These are phyloP conservation scores for Distichodus sexfasciatus DNA, from an alignment of 2,797 vertebrate species.

Conservation along the genomic window DNA sequence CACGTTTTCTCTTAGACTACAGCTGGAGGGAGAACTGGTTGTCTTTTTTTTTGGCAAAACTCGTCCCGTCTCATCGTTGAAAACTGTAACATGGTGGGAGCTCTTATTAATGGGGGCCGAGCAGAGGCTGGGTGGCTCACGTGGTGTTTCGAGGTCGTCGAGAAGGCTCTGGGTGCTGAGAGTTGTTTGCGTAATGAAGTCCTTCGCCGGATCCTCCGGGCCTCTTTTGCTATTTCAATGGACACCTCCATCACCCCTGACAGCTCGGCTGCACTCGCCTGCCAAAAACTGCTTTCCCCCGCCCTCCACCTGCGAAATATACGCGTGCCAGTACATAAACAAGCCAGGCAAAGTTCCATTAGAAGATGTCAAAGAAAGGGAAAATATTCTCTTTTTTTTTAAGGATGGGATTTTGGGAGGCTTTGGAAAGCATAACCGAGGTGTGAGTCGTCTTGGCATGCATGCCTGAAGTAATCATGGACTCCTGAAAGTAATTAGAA, in stretches of 20 bases:
- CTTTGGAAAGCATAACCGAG: too few relatives aligned
- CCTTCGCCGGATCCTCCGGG: neutral
- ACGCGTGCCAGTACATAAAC: neutral
- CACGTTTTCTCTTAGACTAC: neutral
- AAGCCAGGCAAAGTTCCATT: neutral
- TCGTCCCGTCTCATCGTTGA: too few relatives aligned
- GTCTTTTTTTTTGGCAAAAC: too few relatives aligned
- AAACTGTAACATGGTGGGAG: neutral
- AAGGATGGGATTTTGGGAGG: too few relatives aligned
- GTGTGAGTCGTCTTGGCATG: too few relatives aligned
- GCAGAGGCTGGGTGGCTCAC: neutral
- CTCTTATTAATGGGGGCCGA: slow-evolving; percentile 9
- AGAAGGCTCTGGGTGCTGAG: neutral
- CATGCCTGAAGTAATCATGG: neutral
- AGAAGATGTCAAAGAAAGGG: too few relatives aligned
- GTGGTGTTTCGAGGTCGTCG: neutral
- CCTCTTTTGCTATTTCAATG: neutral
- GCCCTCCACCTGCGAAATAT: neutral
- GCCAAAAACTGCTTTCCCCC: slow-evolving; percentile 14
- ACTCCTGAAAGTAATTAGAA: neutral
- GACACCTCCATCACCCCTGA: slow-evolving; percentile 30
- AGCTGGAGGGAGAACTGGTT: neutral
- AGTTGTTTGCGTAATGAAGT: neutral
- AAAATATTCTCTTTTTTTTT: too few relatives aligned
- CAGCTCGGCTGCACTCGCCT: slow-evolving; percentile 14